phyloP scores from a whole-genome alignment of 2,888 invertebrate species.

The Hypena proboscidalis region DNA sequence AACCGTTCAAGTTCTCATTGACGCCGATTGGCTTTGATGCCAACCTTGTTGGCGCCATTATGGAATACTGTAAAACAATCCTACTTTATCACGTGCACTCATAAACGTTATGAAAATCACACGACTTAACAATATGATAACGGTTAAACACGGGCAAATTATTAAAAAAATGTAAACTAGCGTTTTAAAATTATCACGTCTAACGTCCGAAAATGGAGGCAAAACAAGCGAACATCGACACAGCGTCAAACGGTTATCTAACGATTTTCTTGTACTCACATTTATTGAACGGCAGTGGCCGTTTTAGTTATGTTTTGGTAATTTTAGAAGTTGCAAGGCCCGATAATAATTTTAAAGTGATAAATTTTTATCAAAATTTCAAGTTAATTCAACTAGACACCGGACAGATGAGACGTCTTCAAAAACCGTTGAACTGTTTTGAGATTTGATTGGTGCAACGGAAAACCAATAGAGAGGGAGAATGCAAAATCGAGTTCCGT shows the following conservation, averaged over 20 bases:
- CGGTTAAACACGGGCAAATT: conserved; percentile 26
- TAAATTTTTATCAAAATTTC: conserved; percentile 61
- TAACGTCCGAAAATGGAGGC: conserved; percentile 81
- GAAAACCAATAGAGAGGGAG: conserved; percentile 57
- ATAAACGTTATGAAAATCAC: conserved; percentile 38
- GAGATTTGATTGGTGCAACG: conserved; percentile 64
- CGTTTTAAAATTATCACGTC: conserved; percentile 59
- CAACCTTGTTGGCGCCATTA: conserved; percentile 88
- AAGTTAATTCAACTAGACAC: conserved; percentile 67
- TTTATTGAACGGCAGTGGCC: conserved; percentile 64
- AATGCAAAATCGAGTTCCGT: conserved; percentile 47
- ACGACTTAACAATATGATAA: conserved; percentile 15
- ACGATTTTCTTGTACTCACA: conserved; percentile 64
- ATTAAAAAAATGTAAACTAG: conserved; percentile 55
- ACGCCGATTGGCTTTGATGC: conserved; percentile 79
- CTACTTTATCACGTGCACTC: conserved; percentile 60
- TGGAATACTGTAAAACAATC: conserved; percentile 60
- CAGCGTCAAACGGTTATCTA: conserved; percentile 61
- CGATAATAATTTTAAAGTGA: conserved; percentile 49
- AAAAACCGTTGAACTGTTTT: conserved; percentile 78
- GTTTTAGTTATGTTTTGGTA: conserved; percentile 56
- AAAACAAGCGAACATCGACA: conserved; percentile 79
- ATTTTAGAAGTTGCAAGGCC: conserved; percentile 56
- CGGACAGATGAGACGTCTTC: conserved; percentile 69
- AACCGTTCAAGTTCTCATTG: conserved; percentile 75